Evolutionary conservation across 2,888 invertebrate species (phyloP).

Genomic region (Aphelenchoides bicaudatus): DNA sequence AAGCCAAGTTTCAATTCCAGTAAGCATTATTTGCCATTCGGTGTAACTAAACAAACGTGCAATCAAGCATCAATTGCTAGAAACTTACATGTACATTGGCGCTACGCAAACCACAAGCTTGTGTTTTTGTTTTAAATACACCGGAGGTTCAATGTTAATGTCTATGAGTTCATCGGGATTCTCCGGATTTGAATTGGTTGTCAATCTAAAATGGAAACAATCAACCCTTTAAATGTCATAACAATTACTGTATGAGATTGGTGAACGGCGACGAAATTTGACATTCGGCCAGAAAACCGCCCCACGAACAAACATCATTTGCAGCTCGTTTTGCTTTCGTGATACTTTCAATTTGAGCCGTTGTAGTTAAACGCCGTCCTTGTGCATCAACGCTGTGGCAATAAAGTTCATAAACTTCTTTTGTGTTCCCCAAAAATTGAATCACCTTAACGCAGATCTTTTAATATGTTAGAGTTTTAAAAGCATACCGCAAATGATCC

Average conservation of each 20-base stretch:
- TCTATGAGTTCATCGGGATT: conserved; percentile 35
- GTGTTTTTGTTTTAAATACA: conserved; percentile 27
- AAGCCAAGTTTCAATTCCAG: conserved; percentile 54
- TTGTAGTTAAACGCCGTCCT: conserved; percentile 27
- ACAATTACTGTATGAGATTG: conserved; percentile 21
- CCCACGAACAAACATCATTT: conserved; percentile 57
- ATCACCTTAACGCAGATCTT: too few species aligned
- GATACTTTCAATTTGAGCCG: conserved; percentile 41
- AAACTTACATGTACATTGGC: too few species aligned
- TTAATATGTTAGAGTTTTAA: conserved; percentile 3
- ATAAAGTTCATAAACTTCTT: conserved; percentile 51
- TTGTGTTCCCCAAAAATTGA: conserved; percentile 53
- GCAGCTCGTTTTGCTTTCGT: conserved; percentile 51
- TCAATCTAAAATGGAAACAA: conserved; percentile 38
- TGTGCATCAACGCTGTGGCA: conserved; percentile 30
- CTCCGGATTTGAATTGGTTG: conserved; percentile 37
- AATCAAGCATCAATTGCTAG: conserved; percentile 36
- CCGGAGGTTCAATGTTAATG: conserved; percentile 35
- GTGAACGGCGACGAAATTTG: conserved; percentile 36
- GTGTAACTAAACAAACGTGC: conserved; percentile 49
- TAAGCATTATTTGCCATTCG: conserved; percentile 57
- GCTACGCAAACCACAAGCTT: conserved; percentile 56
- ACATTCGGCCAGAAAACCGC: conserved; percentile 57
- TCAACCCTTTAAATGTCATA: background rate
- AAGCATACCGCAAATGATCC: conserved; percentile 48